phyloP scores from a whole-genome alignment of 2,888 invertebrate genomes.

The Oxytorus armatus region DNA sequence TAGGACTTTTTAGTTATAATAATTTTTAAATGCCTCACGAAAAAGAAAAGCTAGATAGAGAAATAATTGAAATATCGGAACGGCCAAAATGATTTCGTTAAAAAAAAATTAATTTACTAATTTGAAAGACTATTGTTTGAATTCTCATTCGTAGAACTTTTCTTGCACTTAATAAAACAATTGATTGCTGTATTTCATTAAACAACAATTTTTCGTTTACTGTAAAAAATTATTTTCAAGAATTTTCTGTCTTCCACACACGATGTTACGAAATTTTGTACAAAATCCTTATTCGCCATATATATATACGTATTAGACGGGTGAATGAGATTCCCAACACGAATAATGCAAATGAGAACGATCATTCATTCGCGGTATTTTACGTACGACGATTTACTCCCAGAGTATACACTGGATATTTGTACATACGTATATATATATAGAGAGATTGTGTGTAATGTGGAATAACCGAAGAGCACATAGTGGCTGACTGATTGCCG shows the following conservation, averaged over 20 bases:
- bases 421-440: neutral
- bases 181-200: too few species aligned
- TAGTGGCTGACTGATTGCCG: slow-evolving; percentile 80
- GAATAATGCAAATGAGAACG: slow-evolving; percentile 80
- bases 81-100: too few species aligned
- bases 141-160: too few species aligned
- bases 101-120: too few species aligned
- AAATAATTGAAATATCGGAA: neutral
- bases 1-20: too few species aligned
- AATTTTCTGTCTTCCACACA: neutral
- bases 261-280: neutral
- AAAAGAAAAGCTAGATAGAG: too few species aligned
- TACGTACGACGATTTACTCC: slow-evolving; percentile 54
- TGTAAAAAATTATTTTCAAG: neutral
- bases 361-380: slow-evolving; percentile 74
- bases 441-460: slow-evolving; percentile 38
- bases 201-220: neutral
- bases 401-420: slow-evolving; percentile 25
- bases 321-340: slow-evolving; percentile 79
- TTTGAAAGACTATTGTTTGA: too few species aligned
- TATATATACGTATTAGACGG: too few species aligned
- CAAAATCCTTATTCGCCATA: neutral
- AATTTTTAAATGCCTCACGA: too few species aligned
- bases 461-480: too few species aligned
- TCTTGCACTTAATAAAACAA: too few species aligned